Percentiles rank a stretch among this genome's conserved stretches.
These are phyloP conservation scores for Ochropleura leucogaster DNA, from an alignment of 2,888 invertebrate genomes.

Conservation along the genomic window DNA sequence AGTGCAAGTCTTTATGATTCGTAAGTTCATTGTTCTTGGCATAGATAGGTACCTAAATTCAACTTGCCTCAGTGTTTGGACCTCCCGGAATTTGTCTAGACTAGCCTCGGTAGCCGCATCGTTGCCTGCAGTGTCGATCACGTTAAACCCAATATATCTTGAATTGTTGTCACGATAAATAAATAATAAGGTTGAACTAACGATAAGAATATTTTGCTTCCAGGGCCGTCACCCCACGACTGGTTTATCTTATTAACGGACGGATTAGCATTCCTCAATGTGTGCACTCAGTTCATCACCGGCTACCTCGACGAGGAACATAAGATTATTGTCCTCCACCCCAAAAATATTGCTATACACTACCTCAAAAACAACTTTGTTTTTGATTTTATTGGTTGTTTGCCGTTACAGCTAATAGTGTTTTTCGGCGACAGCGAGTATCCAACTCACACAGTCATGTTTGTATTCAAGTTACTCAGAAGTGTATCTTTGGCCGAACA, in stretches of 20 bases:
- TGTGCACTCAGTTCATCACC: constrained; percentile 75
- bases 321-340: constrained; percentile 74
- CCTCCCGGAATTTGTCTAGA: not conserved
- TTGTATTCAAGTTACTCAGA: constrained; percentile 75
- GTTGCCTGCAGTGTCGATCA: not conserved
- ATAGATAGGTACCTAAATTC: not conserved
- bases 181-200: constrained; percentile 12
- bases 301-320: constrained; percentile 78
- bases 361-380: constrained; percentile 73
- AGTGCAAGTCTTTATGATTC: constrained; percentile 74
- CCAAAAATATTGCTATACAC: constrained; percentile 70
- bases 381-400: constrained; percentile 71
- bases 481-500: constrained; percentile 63
- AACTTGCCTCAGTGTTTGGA: not conserved
- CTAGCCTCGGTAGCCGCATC: not conserved
- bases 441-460: constrained; percentile 76
- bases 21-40: constrained; percentile 67
- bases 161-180: not conserved
- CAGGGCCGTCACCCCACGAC: constrained; percentile 75
- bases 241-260: constrained; percentile 74
- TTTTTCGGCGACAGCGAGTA: constrained; percentile 68
- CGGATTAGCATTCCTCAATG: constrained; percentile 72
- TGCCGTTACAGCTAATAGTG: constrained; percentile 77
- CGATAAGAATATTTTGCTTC: constrained; percentile 18
- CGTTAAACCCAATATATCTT: not conserved